A percentile compares a stretch with the other conserved stretches of the same genome.
Evolutionary conservation across 2,888 invertebrate genomes (phyloP).

Genomic region (Trissolcus brochymenae): DNA sequence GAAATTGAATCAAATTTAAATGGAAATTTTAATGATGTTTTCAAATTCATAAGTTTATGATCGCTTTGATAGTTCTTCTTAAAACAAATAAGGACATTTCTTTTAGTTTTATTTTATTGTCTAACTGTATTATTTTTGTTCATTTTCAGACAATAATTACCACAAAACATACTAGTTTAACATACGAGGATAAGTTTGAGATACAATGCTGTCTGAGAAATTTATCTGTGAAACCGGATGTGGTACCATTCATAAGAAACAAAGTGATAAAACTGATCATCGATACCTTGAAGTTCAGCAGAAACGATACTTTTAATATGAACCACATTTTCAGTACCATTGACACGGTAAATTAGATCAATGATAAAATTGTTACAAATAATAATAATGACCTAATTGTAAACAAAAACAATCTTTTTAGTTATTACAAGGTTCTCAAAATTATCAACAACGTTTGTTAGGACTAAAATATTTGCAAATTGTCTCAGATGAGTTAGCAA

Average conservation of each 20-base stretch:
- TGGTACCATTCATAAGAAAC: conserved; percentile 32
- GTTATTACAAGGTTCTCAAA: conserved; percentile 22
- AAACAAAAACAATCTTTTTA: conserved; percentile 11
- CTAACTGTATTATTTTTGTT: background rate
- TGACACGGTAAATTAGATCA: conserved; percentile 5
- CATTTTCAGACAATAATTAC: conserved; percentile 33
- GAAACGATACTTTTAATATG: background rate
- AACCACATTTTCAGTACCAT: conserved; percentile 11
- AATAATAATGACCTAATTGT: background rate
- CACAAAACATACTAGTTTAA: conserved; percentile 16
- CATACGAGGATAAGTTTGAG: conserved; percentile 1
- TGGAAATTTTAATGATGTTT: no score
- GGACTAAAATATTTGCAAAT: conserved; percentile 42
- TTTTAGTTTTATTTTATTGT: background rate
- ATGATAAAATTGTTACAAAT: conserved; percentile 2
- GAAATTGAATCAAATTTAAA: no score
- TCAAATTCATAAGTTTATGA: no score
- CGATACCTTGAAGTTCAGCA: conserved; percentile 16
- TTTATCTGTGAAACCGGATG: conserved; percentile 26
- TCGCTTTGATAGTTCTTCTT: no score
- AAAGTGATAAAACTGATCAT: conserved; percentile 42
- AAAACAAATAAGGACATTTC: no score
- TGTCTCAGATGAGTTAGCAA: conserved; percentile 26
- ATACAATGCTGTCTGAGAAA: background rate
- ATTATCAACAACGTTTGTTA: conserved; percentile 21